These are phyloP conservation scores for Xylota segnis DNA, from an alignment of 2,888 invertebrate genomes.

Conservation along the genomic window DNA sequence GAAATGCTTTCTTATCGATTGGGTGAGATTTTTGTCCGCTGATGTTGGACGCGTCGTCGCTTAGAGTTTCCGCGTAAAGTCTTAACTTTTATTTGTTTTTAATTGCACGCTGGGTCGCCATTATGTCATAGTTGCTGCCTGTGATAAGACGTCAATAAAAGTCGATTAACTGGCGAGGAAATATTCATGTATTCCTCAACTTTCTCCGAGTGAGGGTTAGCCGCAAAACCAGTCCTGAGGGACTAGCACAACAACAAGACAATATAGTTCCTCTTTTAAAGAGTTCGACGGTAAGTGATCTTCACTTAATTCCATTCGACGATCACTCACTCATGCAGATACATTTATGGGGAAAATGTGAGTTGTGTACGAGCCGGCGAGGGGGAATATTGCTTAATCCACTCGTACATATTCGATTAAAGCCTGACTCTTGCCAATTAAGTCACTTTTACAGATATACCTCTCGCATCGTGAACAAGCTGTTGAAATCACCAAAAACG, in stretches of 20 bases:
- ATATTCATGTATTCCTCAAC: slow-evolving; percentile 16
- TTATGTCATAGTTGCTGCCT: slow-evolving; percentile 32
- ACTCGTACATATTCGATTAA: slow-evolving; percentile 49
- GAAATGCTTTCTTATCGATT: slow-evolving; percentile 47
- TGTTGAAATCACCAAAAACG: slow-evolving; percentile 49
- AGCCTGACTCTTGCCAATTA: slow-evolving; percentile 64
- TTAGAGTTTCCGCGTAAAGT: slow-evolving; percentile 18
- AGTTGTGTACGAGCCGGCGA: neutral
- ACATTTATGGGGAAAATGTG: neutral
- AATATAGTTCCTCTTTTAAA: neutral
- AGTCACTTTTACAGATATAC: slow-evolving; percentile 55
- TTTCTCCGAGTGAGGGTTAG: slow-evolving; percentile 41
- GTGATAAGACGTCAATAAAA: slow-evolving; percentile 22
- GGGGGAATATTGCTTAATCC: slow-evolving; percentile 62
- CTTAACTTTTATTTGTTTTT: slow-evolving; percentile 24
- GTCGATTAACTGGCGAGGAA: neutral
- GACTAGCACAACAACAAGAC: neutral
- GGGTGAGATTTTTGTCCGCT: slow-evolving; percentile 28
- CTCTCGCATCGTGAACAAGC: slow-evolving; percentile 36
- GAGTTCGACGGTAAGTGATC: slow-evolving; percentile 38
- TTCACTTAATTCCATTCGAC: slow-evolving; percentile 23
- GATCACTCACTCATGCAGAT: slow-evolving; percentile 25
- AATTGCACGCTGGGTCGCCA: neutral
- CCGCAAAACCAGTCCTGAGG: slow-evolving; percentile 66
- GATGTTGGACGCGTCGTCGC: neutral